Base-by-base conservation (phyloP, 2,113 vertebrate species). In the Lampris incognitus region DNA sequence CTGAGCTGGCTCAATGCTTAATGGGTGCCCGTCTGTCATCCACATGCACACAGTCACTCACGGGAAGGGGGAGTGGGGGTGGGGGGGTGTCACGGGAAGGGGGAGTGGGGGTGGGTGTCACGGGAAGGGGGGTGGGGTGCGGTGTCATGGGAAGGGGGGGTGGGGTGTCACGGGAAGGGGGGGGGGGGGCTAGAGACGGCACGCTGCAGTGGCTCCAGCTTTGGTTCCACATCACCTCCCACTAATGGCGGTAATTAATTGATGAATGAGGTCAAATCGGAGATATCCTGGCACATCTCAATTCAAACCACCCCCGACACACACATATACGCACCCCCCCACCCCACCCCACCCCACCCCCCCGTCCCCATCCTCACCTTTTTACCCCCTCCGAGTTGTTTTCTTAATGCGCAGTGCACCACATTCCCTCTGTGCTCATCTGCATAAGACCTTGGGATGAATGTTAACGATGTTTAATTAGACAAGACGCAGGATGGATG, bases 401-500 rank as follows among this genome's bases (percentile, higher is more conserved):
- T 94, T 94, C 91, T 92, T 93, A 93, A 93, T 93, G 89, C 87
- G 92, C 90, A 87, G 80, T 91, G 91, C 92, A 93, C 90, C 91
- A 90, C 85, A 81, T 90, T 93, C 91, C 91, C 89, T 92, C 91
- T 85, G 86, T 82, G 88, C 94, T 94, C 92, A 94, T 95, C 92
- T 94, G 93, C 93, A 94, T 94, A 94, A 93, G 94, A 94, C 94
- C 94, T 94, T 94, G 94, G 92, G 90, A 94, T 93, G 92, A 94
- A 94, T 94, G 94, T 94, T 95, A 94, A 94, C 91, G 92, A 93
- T 92, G 93, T 94, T 94, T 94, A 95, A 94, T 94, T 94, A 94
- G 93, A 93, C 89, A 90, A 93, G 93, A 89, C 80, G 89, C 86
- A 88, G 86, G 91, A 94, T 92, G 91, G 92, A 93, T 93, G 92